These are phyloP conservation scores for Cranoglanis bouderius DNA, from an alignment of 2,113 vertebrate genomes.

Conservation along the genomic window DNA sequence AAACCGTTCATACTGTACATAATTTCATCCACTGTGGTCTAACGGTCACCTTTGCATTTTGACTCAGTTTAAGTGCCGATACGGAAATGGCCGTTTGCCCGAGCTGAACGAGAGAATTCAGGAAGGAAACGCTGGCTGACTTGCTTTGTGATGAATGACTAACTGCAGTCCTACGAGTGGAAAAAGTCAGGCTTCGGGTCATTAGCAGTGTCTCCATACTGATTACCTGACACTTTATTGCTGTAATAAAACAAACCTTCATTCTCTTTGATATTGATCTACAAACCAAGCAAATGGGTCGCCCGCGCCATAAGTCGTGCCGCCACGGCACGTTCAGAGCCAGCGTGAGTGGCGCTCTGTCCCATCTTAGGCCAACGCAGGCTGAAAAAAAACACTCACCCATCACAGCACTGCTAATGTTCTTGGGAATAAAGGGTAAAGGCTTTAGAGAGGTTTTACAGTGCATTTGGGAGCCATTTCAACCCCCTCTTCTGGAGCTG, in stretches of 20 bases:
- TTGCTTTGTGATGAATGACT: conserved; percentile 27
- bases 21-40: background rate
- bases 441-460: conserved; percentile 42
- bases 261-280: conserved; percentile 57
- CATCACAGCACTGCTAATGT: conserved; percentile 44
- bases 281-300: conserved; percentile 48
- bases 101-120: background rate
- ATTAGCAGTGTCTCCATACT: conserved; percentile 54
- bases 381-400: conserved; percentile 36
- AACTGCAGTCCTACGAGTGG: conserved; percentile 20
- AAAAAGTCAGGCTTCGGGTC: conserved; percentile 44
- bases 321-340: background rate
- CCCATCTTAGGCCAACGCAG: background rate
- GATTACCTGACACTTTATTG: conserved; percentile 58
- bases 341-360: background rate
- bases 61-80: background rate
- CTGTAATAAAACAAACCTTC: conserved; percentile 58
- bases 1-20: background rate
- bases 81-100: background rate
- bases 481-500: conserved; percentile 25
- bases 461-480: conserved; percentile 49
- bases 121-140: background rate
- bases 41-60: background rate
- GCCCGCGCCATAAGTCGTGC: conserved; percentile 1
- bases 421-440: conserved; percentile 34